A percentile compares a stretch with the other conserved stretches of the same genome.
phyloP scores from a whole-genome alignment of 1,140 invertebrate genomes.

The Heliconius congener region DNA sequence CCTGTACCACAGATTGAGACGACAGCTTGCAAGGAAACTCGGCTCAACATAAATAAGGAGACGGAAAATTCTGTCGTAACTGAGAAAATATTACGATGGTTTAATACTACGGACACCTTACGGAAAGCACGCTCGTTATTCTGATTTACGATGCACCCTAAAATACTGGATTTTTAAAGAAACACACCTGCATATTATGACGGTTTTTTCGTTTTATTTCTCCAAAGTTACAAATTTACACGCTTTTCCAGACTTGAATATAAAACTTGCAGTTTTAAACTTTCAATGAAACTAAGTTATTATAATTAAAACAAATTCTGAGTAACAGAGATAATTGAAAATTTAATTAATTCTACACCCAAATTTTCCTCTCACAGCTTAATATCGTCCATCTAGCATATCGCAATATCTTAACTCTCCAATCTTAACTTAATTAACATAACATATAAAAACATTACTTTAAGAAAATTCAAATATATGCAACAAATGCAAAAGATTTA shows the following conservation, averaged over 20 bases:
- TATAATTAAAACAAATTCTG: neutral
- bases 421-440: slow-evolving; percentile 7
- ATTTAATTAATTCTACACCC: neutral
- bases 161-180: slow-evolving; percentile 62
- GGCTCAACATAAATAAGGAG: slow-evolving; percentile 65
- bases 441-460: neutral
- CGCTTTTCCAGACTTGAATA: neutral
- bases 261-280: neutral
- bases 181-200: slow-evolving; percentile 46
- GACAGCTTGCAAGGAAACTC: slow-evolving; percentile 62
- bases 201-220: slow-evolving; percentile 13
- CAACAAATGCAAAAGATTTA: neutral
- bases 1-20: slow-evolving; percentile 55
- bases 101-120: slow-evolving; percentile 74
- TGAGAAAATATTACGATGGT: slow-evolving; percentile 77
- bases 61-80: slow-evolving; percentile 75
- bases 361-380: neutral
- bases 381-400: neutral
- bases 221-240: neutral
- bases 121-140: slow-evolving; percentile 71
- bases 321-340: neutral
- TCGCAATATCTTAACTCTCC: neutral
- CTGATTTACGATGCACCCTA: slow-evolving; percentile 73
- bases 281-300: neutral
- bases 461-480: neutral